Conservation (phyloP, 2,113 vertebrate genomes). For the Motacilla alba region DNA sequence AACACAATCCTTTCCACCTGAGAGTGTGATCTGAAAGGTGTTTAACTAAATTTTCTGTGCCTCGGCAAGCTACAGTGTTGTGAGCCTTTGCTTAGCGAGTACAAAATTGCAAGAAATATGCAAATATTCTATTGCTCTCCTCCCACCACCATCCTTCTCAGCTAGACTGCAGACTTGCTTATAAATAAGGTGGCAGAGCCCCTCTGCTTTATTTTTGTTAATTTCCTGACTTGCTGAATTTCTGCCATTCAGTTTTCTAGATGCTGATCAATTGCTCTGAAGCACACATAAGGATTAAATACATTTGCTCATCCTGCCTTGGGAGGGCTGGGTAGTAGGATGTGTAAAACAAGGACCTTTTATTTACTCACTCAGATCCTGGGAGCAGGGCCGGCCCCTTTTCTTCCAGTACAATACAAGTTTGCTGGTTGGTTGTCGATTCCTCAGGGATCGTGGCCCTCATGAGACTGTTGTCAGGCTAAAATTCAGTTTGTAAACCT, state of each 20-base stretch:
- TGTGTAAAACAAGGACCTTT: constrained; percentile 21
- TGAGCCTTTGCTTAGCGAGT: not conserved
- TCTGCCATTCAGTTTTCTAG: not conserved
- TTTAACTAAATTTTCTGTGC: not conserved
- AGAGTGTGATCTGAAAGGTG: not conserved
- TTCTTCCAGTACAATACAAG: not conserved
- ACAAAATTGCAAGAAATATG: not conserved
- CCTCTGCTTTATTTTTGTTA: constrained; percentile 22
- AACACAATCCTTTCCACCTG: not conserved
- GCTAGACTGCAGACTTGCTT: not conserved
- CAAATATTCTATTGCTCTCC: not conserved
- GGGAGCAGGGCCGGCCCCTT: not conserved
- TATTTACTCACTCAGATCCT: not conserved
- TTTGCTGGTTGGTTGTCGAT: not conserved
- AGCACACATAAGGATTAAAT: not conserved
- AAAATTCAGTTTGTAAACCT: constrained; percentile 24
- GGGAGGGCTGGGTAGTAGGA: not conserved
- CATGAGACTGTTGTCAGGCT: not conserved
- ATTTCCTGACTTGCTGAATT: constrained; percentile 1
- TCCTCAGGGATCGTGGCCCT: not conserved
- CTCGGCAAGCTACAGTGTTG: not conserved
- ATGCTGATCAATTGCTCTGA: not conserved
- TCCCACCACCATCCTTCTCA: not conserved
- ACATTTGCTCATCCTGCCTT: not conserved
- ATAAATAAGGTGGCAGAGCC: not conserved